Conservation (phyloP, 2,113 vertebrate species). For the Furnarius figulus region DNA sequence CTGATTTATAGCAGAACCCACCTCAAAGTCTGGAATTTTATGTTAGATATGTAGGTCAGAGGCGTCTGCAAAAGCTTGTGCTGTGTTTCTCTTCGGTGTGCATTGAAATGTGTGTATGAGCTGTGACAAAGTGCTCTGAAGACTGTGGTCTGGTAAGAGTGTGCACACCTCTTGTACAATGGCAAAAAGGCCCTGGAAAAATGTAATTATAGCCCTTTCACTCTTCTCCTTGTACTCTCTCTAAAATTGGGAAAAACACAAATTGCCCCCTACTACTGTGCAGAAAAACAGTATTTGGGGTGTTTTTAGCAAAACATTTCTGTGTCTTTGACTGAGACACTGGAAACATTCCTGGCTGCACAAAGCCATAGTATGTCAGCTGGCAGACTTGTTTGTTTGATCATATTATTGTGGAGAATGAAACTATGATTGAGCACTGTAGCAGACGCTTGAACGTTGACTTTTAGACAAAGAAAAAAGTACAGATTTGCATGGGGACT, state of each 20-base stretch:
- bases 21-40: background rate
- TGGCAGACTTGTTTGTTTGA: background rate
- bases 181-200: background rate
- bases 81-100: background rate
- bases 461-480: constrained; percentile 30
- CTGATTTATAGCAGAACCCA: background rate
- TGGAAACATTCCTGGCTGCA: background rate
- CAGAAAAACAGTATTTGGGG: background rate
- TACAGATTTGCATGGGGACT: background rate
- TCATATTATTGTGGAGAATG: background rate
- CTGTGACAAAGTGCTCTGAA: background rate
- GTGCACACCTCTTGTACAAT: background rate
- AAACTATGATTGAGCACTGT: background rate
- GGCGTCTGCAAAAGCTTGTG: background rate
- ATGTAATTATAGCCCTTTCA: background rate
- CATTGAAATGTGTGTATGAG: background rate
- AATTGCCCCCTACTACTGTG: background rate
- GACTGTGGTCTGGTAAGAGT: background rate
- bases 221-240: background rate
- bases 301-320: background rate
- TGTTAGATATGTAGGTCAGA: background rate
- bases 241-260: background rate
- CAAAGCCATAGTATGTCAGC: background rate
- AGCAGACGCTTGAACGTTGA: background rate
- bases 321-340: background rate